A percentile compares a stretch with the other conserved stretches of the same genome.
phyloP scores from a whole-genome alignment of 1,140 invertebrate species.

The Cheumatopsyche charites region DNA sequence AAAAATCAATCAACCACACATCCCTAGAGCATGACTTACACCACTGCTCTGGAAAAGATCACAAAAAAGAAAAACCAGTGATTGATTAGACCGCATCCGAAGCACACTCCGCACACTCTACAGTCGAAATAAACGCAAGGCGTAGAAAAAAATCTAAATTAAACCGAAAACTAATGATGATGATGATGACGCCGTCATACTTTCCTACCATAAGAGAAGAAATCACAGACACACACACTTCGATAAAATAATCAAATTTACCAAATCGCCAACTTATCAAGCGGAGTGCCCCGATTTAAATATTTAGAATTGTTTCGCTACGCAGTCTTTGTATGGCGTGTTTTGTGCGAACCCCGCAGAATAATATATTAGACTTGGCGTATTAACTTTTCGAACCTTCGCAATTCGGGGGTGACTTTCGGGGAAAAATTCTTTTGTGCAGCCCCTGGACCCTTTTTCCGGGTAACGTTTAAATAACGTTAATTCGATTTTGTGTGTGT shows the following conservation, averaged over 20 bases:
- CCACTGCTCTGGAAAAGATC: neutral
- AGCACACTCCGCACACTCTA: neutral
- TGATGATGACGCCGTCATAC: conserved; percentile 8
- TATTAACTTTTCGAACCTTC: conserved; percentile 19
- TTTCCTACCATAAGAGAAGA: neutral
- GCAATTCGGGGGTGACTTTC: too few relatives aligned
- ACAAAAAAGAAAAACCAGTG: conserved; percentile 1
- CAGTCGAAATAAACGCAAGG: too few relatives aligned
- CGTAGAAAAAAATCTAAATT: neutral
- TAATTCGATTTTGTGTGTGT: conserved; percentile 18
- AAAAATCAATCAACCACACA: too few relatives aligned
- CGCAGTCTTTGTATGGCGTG: neutral
- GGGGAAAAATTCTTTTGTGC: neutral
- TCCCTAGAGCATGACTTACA: neutral
- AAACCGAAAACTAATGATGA: conserved; percentile 12
- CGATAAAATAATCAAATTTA: conserved; percentile 23
- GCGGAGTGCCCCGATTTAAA: neutral
- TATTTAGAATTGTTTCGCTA: conserved; percentile 14
- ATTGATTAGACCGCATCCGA: conserved; percentile 11
- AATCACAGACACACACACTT: neutral
- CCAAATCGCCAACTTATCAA: neutral
- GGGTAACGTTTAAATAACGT: conserved; percentile 21
- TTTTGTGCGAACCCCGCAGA: conserved; percentile 5
- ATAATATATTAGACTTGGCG: conserved; percentile 15
- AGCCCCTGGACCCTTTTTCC: neutral